Conservation (phyloP, 2,797 vertebrate genomes). For the Molossus alvarezi region DNA sequence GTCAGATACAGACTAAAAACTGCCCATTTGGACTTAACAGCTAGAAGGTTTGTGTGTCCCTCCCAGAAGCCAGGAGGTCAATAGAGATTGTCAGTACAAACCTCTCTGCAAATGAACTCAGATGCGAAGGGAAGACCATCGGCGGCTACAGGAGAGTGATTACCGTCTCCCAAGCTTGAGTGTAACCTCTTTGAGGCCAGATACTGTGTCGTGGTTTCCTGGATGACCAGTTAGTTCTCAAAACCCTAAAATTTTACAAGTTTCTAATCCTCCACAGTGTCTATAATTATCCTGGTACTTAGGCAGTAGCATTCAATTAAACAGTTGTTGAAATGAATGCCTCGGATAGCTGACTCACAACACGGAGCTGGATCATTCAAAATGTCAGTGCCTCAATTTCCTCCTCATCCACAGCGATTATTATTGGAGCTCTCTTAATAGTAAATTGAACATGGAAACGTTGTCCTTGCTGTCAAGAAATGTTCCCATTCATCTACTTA, state of each 20-base stretch:
- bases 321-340: conserved; percentile 65
- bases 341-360: conserved; percentile 79
- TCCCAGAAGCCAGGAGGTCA: neutral
- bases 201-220: conserved; percentile 77
- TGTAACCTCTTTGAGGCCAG: conserved; percentile 67
- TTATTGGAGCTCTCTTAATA: conserved; percentile 76
- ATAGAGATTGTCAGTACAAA: neutral
- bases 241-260: conserved; percentile 80
- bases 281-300: conserved; percentile 78
- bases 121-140: neutral
- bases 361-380: conserved; percentile 66
- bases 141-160: neutral
- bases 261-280: conserved; percentile 76
- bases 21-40: neutral
- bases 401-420: conserved; percentile 79
- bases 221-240: conserved; percentile 77
- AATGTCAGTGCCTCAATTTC: conserved; percentile 80
- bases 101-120: neutral
- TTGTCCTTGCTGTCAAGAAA: conserved; percentile 77
- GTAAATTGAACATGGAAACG: conserved; percentile 81
- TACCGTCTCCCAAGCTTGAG: conserved; percentile 12
- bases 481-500: conserved; percentile 72
- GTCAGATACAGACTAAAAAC: neutral
- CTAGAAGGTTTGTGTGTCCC: neutral
- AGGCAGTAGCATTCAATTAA: conserved; percentile 80